Conservation (phyloP, 2,888 invertebrate genomes). For the Zygogramma bicolorata region DNA sequence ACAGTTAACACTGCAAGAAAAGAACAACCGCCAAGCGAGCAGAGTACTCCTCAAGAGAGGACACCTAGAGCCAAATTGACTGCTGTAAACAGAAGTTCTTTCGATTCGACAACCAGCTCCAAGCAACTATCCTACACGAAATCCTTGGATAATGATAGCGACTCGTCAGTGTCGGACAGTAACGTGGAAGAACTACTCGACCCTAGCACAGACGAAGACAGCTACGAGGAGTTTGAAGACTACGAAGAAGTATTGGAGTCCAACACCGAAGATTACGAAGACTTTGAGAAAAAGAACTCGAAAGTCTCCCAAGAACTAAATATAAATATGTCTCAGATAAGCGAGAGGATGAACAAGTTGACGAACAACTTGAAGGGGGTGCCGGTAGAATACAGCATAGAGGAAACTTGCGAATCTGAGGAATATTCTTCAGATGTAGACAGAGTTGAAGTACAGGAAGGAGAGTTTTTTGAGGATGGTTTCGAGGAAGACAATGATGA, state of each 20-base stretch:
- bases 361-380: constrained; percentile 49
- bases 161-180: constrained; percentile 66
- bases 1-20: neutral
- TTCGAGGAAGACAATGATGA: constrained; percentile 46
- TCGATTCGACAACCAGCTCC: constrained; percentile 63
- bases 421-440: constrained; percentile 54
- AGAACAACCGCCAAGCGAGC: neutral
- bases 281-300: constrained; percentile 47
- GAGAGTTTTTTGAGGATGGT: constrained; percentile 50
- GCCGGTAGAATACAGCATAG: constrained; percentile 52
- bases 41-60: neutral
- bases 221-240: constrained; percentile 59
- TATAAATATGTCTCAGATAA: constrained; percentile 55
- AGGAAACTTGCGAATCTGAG: constrained; percentile 62
- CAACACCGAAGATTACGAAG: constrained; percentile 46
- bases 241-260: constrained; percentile 69
- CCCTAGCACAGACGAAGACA: constrained; percentile 58
- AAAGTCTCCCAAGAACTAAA: constrained; percentile 52
- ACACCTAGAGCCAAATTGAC: constrained; percentile 46
- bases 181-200: constrained; percentile 65
- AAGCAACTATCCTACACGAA: constrained; percentile 65
- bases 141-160: constrained; percentile 64
- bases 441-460: constrained; percentile 47
- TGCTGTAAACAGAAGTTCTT: constrained; percentile 58
- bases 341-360: constrained; percentile 51